These are phyloP conservation scores for Simalia tracyae DNA, from an alignment of 2,797 vertebrate genomes.

Conservation along the genomic window DNA sequence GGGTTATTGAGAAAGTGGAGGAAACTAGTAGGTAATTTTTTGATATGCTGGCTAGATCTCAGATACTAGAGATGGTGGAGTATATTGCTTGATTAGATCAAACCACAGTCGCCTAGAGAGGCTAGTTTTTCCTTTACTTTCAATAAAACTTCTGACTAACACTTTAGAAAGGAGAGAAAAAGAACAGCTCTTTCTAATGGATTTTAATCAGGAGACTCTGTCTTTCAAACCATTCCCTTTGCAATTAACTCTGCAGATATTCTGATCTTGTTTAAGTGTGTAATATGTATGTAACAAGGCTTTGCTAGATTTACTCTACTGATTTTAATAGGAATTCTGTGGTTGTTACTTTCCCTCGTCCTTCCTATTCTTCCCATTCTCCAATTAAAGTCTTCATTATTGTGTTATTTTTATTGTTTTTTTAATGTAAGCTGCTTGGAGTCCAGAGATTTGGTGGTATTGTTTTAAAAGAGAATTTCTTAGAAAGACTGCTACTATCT, in stretches of 20 bases:
- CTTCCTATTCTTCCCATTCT: background rate
- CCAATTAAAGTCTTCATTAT: background rate
- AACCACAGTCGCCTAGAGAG: background rate
- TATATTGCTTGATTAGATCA: background rate
- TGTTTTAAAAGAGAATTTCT: background rate
- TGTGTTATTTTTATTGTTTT: background rate
- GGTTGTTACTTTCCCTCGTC: background rate
- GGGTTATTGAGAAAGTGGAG: background rate
- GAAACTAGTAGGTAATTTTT: background rate
- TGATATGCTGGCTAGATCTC: background rate
- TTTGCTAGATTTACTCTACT: background rate
- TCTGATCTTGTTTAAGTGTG: background rate
- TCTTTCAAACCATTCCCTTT: background rate
- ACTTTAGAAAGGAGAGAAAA: background rate
- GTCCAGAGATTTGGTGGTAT: background rate
- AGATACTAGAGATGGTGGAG: background rate
- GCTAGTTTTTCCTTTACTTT: background rate
- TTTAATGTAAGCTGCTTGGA: background rate
- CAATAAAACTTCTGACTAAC: background rate
- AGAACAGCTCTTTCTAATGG: background rate
- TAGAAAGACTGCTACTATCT: background rate
- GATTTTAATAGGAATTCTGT: background rate
- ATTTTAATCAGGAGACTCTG: background rate
- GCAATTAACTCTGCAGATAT: background rate
- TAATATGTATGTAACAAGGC: background rate